Percentiles rank a stretch among this genome's conserved stretches.
These are phyloP conservation scores for Hafferia zeledoni DNA, from an alignment of 2,797 vertebrate genomes.

Conservation along the genomic window DNA sequence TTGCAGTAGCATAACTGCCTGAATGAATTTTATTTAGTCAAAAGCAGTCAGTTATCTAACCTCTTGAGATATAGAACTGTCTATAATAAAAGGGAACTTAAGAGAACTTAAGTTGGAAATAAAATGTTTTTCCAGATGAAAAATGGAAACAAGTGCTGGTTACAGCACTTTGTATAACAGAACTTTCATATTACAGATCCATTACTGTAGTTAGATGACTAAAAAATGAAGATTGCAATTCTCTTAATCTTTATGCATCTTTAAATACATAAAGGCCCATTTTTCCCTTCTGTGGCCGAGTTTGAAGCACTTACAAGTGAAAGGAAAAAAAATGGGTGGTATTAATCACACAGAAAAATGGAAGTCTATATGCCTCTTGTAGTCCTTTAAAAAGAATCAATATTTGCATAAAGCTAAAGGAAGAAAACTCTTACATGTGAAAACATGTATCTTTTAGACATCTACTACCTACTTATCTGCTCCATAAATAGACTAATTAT, in stretches of 20 bases:
- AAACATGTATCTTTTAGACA: background rate
- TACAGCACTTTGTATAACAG: background rate
- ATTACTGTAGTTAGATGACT: background rate
- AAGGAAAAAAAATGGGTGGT: background rate
- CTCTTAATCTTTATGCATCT: slow-evolving; percentile 36
- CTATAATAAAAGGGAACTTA: slow-evolving; percentile 18
- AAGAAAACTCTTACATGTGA: background rate
- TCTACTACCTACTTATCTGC: background rate
- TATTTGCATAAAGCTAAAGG: slow-evolving; percentile 22
- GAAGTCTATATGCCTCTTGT: background rate
- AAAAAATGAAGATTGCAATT: slow-evolving; percentile 3
- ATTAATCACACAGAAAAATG: background rate
- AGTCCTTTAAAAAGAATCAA: background rate
- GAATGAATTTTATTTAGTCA: background rate
- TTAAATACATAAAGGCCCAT: slow-evolving; percentile 33
- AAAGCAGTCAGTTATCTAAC: background rate
- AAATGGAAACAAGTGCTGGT: slow-evolving; percentile 32
- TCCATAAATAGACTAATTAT: slow-evolving; percentile 29
- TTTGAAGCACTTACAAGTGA: slow-evolving; percentile 18
- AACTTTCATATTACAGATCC: slow-evolving; percentile 4
- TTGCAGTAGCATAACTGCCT: background rate
- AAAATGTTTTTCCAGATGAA: slow-evolving; percentile 28
- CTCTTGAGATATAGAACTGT: background rate
- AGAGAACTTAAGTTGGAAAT: slow-evolving; percentile 43
- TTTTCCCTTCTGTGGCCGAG: slow-evolving; percentile 30